Conservation (phyloP, 2,888 invertebrate genomes). For the Mantis religiosa region DNA sequence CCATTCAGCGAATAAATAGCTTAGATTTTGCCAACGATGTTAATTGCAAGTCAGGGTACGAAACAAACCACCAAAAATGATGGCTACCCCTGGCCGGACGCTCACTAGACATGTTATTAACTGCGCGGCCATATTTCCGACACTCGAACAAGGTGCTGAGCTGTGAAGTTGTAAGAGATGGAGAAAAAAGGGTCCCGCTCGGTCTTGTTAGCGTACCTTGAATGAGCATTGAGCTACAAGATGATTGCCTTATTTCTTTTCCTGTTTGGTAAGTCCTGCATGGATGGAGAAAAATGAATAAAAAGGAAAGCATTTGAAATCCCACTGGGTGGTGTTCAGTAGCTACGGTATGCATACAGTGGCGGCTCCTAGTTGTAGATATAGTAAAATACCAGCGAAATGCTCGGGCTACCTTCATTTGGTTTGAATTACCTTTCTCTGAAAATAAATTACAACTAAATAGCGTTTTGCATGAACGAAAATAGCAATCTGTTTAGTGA, state of each 20-base stretch:
- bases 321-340: neutral
- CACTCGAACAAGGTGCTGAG: slow-evolving; percentile 15
- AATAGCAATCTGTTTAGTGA: too few relatives aligned
- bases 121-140: neutral
- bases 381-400: too few relatives aligned
- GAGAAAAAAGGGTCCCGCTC: neutral
- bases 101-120: slow-evolving; percentile 5
- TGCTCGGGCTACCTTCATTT: too few relatives aligned
- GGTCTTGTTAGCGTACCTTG: slow-evolving; percentile 2
- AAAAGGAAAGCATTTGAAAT: neutral
- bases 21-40: too few relatives aligned
- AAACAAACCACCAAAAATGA: too few relatives aligned
- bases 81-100: neutral
- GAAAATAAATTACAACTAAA: too few relatives aligned
- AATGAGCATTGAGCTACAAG: neutral
- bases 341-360: too few relatives aligned
- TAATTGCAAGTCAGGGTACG: too few relatives aligned
- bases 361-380: too few relatives aligned
- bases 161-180: neutral
- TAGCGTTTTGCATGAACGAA: too few relatives aligned
- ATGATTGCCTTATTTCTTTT: neutral
- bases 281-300: neutral
- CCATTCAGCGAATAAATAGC: too few relatives aligned
- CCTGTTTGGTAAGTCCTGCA: neutral
- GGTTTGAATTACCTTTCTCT: too few relatives aligned